phyloP scores from a whole-genome alignment of 2,888 invertebrate species.

The Brachypalpus laphriformis region DNA sequence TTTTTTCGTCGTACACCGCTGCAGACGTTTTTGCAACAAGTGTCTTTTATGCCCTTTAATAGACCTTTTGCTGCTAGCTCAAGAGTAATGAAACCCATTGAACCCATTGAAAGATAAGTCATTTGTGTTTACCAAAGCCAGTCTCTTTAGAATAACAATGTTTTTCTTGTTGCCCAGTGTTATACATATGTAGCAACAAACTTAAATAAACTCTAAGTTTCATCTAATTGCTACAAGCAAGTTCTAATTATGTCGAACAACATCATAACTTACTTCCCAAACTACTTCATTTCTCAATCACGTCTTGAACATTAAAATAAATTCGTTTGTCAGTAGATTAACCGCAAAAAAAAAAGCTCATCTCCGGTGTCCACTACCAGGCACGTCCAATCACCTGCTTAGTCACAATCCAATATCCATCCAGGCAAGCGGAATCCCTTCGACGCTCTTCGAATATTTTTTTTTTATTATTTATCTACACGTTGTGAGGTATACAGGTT shows the following conservation, averaged over 20 bases:
- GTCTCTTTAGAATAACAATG: no score
- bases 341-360: conserved; percentile 11
- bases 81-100: no score
- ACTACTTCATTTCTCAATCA: neutral
- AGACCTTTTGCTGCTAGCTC: no score
- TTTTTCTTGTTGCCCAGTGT: no score
- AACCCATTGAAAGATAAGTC: no score
- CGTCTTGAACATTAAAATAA: neutral
- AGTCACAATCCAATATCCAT: conserved; percentile 16
- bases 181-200: no score
- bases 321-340: neutral
- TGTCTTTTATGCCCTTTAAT: no score
- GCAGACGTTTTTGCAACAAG: no score
- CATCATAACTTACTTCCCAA: neutral
- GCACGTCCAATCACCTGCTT: conserved; percentile 13
- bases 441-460: neutral
- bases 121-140: no score
- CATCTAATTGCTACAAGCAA: neutral
- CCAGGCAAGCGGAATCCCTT: conserved; percentile 13
- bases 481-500: neutral
- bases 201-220: neutral
- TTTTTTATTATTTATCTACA: conserved; percentile 17
- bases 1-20: no score
- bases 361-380: conserved; percentile 9
- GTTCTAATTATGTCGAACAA: neutral